Conservation (phyloP, 1,140 invertebrate species). For the Agrypnia vestita region DNA sequence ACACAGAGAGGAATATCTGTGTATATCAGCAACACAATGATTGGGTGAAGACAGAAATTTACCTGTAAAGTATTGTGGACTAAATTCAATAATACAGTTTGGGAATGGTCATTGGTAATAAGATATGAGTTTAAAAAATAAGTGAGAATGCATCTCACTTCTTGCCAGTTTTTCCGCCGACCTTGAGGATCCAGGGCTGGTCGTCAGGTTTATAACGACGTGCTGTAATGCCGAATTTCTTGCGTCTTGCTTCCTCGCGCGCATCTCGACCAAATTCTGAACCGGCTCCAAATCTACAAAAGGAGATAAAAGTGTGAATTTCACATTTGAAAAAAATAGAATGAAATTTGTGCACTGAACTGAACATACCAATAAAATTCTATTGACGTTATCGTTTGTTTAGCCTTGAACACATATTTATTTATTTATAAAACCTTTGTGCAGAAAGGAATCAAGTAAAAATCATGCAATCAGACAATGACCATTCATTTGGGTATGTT, state of each 20-base stretch:
- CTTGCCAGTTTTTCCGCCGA: constrained; percentile 92
- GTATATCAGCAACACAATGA: no score
- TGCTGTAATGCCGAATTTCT: constrained; percentile 92
- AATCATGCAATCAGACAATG: no score
- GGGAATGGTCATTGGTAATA: not conserved
- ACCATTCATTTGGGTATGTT: no score
- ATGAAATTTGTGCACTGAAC: no score
- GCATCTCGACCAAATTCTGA: constrained; percentile 91
- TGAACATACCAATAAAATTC: no score
- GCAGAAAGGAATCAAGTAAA: no score
- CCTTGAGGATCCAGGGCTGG: constrained; percentile 96
- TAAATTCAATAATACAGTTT: not conserved
- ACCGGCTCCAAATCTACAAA: constrained; percentile 82
- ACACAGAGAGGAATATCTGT: no score
- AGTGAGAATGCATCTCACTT: constrained; percentile 82
- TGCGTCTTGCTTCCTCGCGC: constrained; percentile 93
- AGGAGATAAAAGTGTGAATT: not conserved
- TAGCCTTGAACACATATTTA: no score
- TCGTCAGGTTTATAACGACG: constrained; percentile 94
- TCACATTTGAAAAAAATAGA: not conserved
- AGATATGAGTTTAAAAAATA: constrained; percentile 9
- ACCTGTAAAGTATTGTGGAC: no score
- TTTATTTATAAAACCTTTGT: no score
- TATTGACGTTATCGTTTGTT: no score
- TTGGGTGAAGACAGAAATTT: no score